Base-by-base conservation (phyloP, 2,888 invertebrate species). In the Idaea straminata region DNA sequence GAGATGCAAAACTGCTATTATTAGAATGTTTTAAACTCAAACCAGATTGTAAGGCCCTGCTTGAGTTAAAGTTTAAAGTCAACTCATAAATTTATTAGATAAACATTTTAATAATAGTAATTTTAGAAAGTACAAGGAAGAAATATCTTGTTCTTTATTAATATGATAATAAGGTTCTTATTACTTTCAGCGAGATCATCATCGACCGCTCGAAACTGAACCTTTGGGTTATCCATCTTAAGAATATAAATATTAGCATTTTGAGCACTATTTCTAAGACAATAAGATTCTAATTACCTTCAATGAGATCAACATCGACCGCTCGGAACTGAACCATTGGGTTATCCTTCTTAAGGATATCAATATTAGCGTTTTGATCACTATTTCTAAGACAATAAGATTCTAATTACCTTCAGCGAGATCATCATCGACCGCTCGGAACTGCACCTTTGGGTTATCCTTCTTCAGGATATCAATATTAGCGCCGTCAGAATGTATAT, bases 131-230 rank as follows among this genome's bases (percentile, higher is more conserved):
- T n/a, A n/a, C n/a, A n/a, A n/a, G n/a, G n/a, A n/a, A n/a, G n/a
- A n/a, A n/a, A n/a, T n/a, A n/a, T 25, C 25, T 25, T 25, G 2
- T 25, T 25, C 25, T 25, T 25, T 36, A 36, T 36, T 36, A 3
- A 2, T 36, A 57, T 61, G 7, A 15, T 35, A 34, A 25, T 15
- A 35, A 57, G 25, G 13, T 5, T 10, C 1, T 13, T 69, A 74
- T 74, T 61, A 86, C 85, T 79, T 1, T 72, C 66, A 59, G 72
- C 70, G 0, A 84, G 74, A 64, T 85, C 74, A 0, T 16, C 61
- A 5, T 65, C 4, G 13, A 69, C 6, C 36, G 36, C 36, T 36
- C 10, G 66, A 16, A 84, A 83, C 15, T 64, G 47, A 0, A 84
- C 79, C 0, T 68, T 60, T 0, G 76, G 74, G 62, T 78, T 75